Percentiles rank a stretch among this genome's conserved stretches.
These are phyloP conservation scores for Pteromalus puparum DNA, from an alignment of 1,140 invertebrate genomes.

Conservation along the genomic window DNA sequence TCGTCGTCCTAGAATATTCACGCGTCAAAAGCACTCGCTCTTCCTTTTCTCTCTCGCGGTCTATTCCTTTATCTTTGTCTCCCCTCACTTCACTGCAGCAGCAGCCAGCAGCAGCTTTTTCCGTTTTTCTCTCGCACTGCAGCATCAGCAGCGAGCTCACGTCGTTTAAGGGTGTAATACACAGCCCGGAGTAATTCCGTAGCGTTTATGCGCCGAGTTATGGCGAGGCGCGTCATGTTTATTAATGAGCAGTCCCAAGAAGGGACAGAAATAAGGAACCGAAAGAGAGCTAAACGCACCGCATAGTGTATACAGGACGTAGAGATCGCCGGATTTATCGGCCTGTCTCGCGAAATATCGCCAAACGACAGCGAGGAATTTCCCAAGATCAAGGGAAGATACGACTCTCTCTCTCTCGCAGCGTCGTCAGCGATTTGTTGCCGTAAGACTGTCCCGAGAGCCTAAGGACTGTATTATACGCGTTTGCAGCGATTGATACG, in stretches of 20 bases:
- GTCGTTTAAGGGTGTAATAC: slow-evolving; percentile 31
- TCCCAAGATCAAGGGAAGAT: neutral
- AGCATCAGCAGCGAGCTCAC: too few species aligned
- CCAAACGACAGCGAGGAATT: slow-evolving; percentile 4
- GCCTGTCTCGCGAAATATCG: slow-evolving; percentile 19
- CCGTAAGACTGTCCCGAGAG: neutral
- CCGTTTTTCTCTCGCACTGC: neutral
- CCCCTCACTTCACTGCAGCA: neutral
- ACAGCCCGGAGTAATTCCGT: slow-evolving; percentile 5
- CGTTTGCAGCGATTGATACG: neutral
- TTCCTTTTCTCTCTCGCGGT: neutral
- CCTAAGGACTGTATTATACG: slow-evolving; percentile 10
- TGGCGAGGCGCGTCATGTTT: slow-evolving; percentile 30
- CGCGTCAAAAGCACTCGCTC: neutral
- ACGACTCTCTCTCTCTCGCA: neutral
- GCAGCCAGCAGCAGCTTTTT: neutral
- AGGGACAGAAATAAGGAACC: slow-evolving; percentile 22
- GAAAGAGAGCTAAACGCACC: neutral
- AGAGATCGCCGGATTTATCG: slow-evolving; percentile 8
- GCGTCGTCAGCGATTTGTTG: neutral
- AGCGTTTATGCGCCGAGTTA: slow-evolving; percentile 26
- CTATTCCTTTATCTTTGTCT: neutral
- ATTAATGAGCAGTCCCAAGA: slow-evolving; percentile 18
- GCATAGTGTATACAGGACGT: neutral
- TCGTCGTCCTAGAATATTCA: neutral